phyloP scores from a whole-genome alignment of 2,888 invertebrate genomes.

The Temnothorax unifasciatus region DNA sequence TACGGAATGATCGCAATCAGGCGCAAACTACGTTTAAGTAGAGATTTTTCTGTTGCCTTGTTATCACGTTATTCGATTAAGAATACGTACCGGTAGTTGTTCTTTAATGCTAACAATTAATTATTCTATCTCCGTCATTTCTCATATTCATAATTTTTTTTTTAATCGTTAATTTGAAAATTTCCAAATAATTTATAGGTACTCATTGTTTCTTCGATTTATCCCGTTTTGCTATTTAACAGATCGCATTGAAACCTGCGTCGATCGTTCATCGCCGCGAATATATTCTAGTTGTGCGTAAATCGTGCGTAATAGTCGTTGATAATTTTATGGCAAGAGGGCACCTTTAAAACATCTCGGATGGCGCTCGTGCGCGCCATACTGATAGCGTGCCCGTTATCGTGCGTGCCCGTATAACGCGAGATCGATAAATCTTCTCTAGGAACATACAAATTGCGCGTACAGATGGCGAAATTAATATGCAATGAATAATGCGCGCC shows the following conservation, averaged over 20 bases:
- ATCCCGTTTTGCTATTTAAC: background rate
- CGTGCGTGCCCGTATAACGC: slow-evolving; percentile 19
- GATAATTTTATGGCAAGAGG: slow-evolving; percentile 21
- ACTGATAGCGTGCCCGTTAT: slow-evolving; percentile 37
- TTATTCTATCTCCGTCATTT: background rate
- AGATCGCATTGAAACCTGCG: background rate
- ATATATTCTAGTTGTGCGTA: slow-evolving; percentile 12
- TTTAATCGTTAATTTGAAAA: background rate
- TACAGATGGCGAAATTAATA: slow-evolving; percentile 65
- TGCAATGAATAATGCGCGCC: slow-evolving; percentile 55
- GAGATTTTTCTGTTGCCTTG: background rate
- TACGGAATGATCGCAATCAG: background rate
- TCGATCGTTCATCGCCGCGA: slow-evolving; percentile 3
- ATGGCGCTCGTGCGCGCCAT: background rate
- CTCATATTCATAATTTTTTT: background rate
- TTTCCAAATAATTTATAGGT: background rate
- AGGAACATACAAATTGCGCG: slow-evolving; percentile 33
- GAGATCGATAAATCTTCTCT: slow-evolving; percentile 43
- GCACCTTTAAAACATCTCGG: slow-evolving; percentile 9
- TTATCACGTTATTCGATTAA: background rate
- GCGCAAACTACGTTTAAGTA: slow-evolving; percentile 12
- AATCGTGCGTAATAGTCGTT: slow-evolving; percentile 6
- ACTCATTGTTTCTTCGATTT: background rate
- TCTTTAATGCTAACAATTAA: background rate
- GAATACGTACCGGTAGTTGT: background rate